Evolutionary conservation across 2,888 invertebrate genomes (phyloP), one percentile per base, ranked within the genome.

Genomic region (Slavum lentiscoides): DNA sequence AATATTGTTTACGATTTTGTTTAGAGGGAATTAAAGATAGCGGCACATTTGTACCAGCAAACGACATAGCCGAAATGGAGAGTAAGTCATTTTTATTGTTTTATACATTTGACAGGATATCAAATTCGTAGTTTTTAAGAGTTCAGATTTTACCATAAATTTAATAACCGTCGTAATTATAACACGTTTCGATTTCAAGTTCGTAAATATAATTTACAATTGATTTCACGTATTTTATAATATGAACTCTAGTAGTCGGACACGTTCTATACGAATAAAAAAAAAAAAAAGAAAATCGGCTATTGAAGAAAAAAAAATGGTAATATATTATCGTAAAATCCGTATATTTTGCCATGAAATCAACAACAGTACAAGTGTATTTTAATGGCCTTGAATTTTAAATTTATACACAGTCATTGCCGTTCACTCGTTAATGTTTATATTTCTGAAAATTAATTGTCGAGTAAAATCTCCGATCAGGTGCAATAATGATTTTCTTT

Each of bases 1-100:
- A 95, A 85, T 91, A 91, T 86, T 92, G 94, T 85, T 89, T 96
- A 87, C 91, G 91, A 86, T 89, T 91, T 75, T 90, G 93, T 77
- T 86, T 92, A 84, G 90, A 90, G 83, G 84, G 83, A 72, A 84
- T 85, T 30, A 84, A 85, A 70, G 84, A 84, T 39, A 84, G 82
- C 81, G 84, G 82, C 86, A 88, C 83, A 37, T 62, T 58, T 39
- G 55, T 72, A 64, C 66, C 80, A 43, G 15, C n/a, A 13, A 80
- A 55, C 11, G 80, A 80, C 15, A 66, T 72, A 39, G 64, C 58
- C 66, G 80, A 80, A 72, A 43, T 80, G 0, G 58, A 80, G 64
- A 64, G 80, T 80, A 66, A 80, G 80, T 68, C n/a, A 0, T n/a
- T 68, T 9, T 61, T 59, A 49, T 43, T n/a, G 13, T 75, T 43